Base-by-base conservation (phyloP, 2,113 vertebrate genomes). In the Macrotus californicus region DNA sequence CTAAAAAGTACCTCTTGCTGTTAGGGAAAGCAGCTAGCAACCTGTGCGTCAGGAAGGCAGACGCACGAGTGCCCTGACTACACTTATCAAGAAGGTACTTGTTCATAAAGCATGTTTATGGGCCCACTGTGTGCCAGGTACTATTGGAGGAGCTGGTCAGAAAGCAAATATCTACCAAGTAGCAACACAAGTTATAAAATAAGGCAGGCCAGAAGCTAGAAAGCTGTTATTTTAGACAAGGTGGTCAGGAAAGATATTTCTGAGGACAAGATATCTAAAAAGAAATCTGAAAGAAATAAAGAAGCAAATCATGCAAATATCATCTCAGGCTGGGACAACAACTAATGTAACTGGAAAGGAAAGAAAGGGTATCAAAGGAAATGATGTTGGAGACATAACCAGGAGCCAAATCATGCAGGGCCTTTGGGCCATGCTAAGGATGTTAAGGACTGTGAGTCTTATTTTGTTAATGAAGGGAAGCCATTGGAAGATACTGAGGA, bases 21-120 rank as follows among this genome's bases (percentile, higher is more conserved):
- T 94, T 87, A 94, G 77, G 59, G 72, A 95, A 93, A 96, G 85
- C 82, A 97, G 75, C 77, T 93, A 54, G 86, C 72, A 95, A 89
- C 66, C 31, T 46, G 77, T 18, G 34, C 76, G n/a, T 79, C 84
- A 70, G 82, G 48, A 88, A 77, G 72, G 67, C 48, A 92, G 66
- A 93, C 34, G n/a, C 15, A 56, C 8, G 88, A 64, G 26, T 34
- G 21, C 73, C 81, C 36, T 4, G 29, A 89, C 48, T 48, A 76
- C 15, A 93, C 41, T 46, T 81, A 93, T 16, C 72, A 87, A 81
- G 69, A 93, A 93, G 24, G 83, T 95, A 50, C 61, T 76, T 15
- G 5, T 31, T 82, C 43, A 46, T n/a, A 59, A 87, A 41, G 86
- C 50, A 41, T 56, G 43, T 72, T 52, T 92, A 77, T 92, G 69